These are phyloP conservation scores for Bovichtus variegatus DNA, from an alignment of 2,797 vertebrate genomes.

Conservation along the genomic window DNA sequence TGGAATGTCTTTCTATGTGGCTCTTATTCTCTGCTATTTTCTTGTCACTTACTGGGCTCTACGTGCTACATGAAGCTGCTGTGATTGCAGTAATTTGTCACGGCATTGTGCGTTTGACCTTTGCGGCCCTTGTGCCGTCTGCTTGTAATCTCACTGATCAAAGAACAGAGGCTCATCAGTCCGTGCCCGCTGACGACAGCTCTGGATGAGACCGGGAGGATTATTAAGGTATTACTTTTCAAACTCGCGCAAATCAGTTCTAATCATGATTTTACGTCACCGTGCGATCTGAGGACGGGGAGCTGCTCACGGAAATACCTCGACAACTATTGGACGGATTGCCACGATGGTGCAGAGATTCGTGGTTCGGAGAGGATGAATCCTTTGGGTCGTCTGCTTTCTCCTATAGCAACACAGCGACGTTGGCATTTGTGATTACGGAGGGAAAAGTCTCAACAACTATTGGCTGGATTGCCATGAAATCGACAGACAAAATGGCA, in stretches of 20 bases:
- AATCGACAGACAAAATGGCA: no score
- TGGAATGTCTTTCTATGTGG: background rate
- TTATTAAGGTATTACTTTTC: constrained; percentile 19
- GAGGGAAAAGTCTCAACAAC: background rate
- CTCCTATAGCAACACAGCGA: no score
- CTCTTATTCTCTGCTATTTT: constrained; percentile 19
- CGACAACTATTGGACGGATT: no score
- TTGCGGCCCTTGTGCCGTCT: background rate
- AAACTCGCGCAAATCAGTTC: constrained; percentile 13
- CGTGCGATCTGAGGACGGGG: no score
- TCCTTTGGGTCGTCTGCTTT: no score
- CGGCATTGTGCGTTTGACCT: constrained; percentile 32
- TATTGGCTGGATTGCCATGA: background rate
- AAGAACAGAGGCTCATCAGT: constrained; percentile 33
- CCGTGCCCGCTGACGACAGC: background rate
- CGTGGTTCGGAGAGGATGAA: no score
- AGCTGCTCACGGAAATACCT: no score
- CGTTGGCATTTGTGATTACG: background rate
- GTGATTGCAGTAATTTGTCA: constrained; percentile 17
- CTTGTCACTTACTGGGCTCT: background rate
- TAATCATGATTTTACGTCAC: constrained; percentile 12
- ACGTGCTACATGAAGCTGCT: background rate
- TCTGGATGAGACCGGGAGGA: constrained; percentile 13
- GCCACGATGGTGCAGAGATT: no score
- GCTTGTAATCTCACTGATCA: constrained; percentile 38